phyloP scores from a whole-genome alignment of 2,797 vertebrate species.

The Helicolenus hilgendorfi region DNA sequence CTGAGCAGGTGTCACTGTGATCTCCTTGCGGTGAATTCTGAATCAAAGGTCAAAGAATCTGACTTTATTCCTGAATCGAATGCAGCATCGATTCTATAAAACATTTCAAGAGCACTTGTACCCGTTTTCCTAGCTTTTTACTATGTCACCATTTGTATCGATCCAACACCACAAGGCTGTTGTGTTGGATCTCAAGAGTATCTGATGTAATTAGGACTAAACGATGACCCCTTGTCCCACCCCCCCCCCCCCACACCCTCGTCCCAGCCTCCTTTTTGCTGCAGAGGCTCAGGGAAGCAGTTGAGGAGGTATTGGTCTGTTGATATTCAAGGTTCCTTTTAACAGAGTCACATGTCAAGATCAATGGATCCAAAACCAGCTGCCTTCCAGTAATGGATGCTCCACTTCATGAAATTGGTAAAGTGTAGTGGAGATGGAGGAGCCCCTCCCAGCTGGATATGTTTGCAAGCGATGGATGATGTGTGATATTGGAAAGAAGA shows the following conservation, averaged over 20 bases:
- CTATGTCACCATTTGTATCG: conserved; percentile 3
- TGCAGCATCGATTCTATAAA: background rate
- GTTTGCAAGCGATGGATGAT: conserved; percentile 14
- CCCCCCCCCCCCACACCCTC: too few relatives aligned
- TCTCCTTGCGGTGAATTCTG: background rate
- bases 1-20: background rate
- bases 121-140: conserved; percentile 9
- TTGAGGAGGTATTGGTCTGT: background rate
- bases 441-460: conserved; percentile 13
- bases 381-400: background rate
- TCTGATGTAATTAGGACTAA: conserved; percentile 31
- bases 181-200: conserved; percentile 13
- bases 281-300: background rate
- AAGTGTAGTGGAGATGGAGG: background rate
- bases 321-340: conserved; percentile 4
- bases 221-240: background rate
- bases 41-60: background rate
- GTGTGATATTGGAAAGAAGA: conserved; percentile 34
- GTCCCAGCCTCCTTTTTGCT: background rate
- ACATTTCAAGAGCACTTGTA: conserved; percentile 53
- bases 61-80: background rate
- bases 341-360: background rate
- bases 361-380: background rate
- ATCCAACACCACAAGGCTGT: background rate
- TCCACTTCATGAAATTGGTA: background rate